Base-by-base conservation (phyloP, 2,113 vertebrate species). In the Syngnathus scovelli region DNA sequence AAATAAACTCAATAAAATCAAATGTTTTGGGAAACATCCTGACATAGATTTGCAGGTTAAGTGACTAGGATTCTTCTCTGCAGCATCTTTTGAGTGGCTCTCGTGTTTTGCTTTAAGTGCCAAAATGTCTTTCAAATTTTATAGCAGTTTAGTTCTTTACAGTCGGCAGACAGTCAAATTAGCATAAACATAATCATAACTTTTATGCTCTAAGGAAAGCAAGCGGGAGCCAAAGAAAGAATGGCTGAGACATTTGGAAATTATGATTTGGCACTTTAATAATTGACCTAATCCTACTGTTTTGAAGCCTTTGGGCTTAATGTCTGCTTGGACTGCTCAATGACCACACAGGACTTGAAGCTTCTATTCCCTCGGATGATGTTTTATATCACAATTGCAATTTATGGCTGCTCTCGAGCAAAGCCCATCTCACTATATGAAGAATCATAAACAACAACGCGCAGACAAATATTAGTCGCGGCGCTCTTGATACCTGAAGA, bases 401-500 rank as follows among this genome's bases (percentile, higher is more conserved):
- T 58, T 62, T 23, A 43, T 61, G 11, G 19, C 38, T 62, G 38
- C 1, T 62, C n/a, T 62, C 43, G 39, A 43, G 18, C 15, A 27
- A 58, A 15, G 41, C 66, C 58, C 27, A 68, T 37, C 66, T 48
- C 67, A 59, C 67, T 15, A 63, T 33, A 49, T 44, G 10, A 19
- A 67, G 41, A 36, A 4, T 43, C 12, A 23, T 48, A 10, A 46
- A 66, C 56, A 72, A 19, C 27, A 33, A 33, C 46, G 12, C 21
- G 27, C 19, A 21, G 37, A 15, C 61, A 62, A 3, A 15, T 43
- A 62, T 23, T 15, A 49, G 8, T 10, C 9, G 56, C 18, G 15
- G 9, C 56, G 3, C 59, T 10, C 39, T 48, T 6, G 54, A 61
- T 79, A 99, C 96, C 96, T 98, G 92, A 99, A 99, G 79, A 99